Evolutionary conservation across 2,113 vertebrate genomes (phyloP).

Genomic region (Falco punctatus): DNA sequence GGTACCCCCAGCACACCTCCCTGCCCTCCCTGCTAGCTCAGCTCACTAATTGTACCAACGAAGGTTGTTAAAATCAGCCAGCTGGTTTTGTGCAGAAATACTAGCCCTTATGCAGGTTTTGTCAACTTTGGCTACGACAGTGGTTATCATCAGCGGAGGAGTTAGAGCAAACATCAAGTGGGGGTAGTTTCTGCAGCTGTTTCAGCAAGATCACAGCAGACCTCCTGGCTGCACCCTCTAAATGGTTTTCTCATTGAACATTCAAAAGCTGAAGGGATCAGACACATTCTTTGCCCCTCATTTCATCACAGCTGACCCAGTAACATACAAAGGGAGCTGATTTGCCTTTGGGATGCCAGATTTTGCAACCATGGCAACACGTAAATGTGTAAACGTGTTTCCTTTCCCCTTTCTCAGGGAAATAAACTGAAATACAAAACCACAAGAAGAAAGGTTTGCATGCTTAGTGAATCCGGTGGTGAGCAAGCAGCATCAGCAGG

Average conservation of each 20-base stretch:
- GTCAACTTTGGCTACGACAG: not conserved
- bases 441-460: not conserved
- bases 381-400: not conserved
- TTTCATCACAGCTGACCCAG: not conserved
- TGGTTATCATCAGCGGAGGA: not conserved
- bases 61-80: not conserved
- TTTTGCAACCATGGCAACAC: not conserved
- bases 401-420: not conserved
- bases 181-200: not conserved
- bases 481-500: not conserved
- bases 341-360: not conserved
- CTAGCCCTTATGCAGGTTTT: not conserved
- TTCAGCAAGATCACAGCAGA: not conserved
- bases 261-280: not conserved
- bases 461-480: not conserved
- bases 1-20: not conserved
- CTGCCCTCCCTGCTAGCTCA: rapidly evolving
- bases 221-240: not conserved
- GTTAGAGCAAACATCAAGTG: not conserved
- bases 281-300: not conserved
- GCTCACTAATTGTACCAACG: rapidly evolving
- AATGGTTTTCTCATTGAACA: not conserved
- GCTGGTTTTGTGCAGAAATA: not conserved
- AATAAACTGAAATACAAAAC: not conserved
- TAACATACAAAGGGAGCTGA: not conserved